A percentile compares a stretch with the other conserved stretches of the same genome.
phyloP scores from a whole-genome alignment of 1,140 invertebrate species.

The Venustaconcha ellipsiformis region DNA sequence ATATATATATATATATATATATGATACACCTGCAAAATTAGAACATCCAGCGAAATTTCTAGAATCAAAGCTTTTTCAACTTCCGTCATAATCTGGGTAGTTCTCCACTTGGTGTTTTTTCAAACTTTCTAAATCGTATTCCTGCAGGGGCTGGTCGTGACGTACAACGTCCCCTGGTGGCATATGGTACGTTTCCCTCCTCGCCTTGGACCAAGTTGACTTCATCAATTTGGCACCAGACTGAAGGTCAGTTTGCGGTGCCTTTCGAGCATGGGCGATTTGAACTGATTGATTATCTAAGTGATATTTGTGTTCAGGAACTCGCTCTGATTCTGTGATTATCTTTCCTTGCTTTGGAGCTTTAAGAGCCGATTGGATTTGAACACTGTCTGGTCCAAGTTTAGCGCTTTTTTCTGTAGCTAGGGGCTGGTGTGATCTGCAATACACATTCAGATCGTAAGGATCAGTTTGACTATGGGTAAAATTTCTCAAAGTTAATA shows the following conservation, averaged over 20 bases:
- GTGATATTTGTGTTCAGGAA: slow-evolving; percentile 26
- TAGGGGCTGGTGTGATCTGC: slow-evolving; percentile 39
- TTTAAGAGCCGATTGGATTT: slow-evolving; percentile 41
- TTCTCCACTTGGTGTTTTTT: slow-evolving; percentile 36
- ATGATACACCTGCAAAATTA: no score
- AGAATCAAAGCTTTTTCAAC: no score
- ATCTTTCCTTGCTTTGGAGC: slow-evolving; percentile 34
- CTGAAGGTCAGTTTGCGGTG: slow-evolving; percentile 38
- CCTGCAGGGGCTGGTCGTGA: slow-evolving; percentile 36
- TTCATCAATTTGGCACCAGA: slow-evolving; percentile 33
- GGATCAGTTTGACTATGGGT: slow-evolving; percentile 35
- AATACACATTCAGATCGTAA: slow-evolving; percentile 41
- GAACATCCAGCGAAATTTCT: no score
- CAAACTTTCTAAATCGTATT: slow-evolving; percentile 40
- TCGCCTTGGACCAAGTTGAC: slow-evolving; percentile 37
- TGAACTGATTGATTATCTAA: slow-evolving; percentile 28
- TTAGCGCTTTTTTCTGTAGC: slow-evolving; percentile 25
- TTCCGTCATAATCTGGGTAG: slow-evolving; percentile 36
- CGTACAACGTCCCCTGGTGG: slow-evolving; percentile 33
- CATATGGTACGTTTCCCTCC: slow-evolving; percentile 27
- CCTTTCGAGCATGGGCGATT: slow-evolving; percentile 39
- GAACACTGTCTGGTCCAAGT: slow-evolving; percentile 33
- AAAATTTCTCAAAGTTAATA: slow-evolving; percentile 41
- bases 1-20: no score
- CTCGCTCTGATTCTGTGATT: slow-evolving; percentile 10